Evolutionary conservation across 2,888 invertebrate genomes (phyloP), one percentile per base, ranked within the genome.

Genomic region (Tinea semifulvella): DNA sequence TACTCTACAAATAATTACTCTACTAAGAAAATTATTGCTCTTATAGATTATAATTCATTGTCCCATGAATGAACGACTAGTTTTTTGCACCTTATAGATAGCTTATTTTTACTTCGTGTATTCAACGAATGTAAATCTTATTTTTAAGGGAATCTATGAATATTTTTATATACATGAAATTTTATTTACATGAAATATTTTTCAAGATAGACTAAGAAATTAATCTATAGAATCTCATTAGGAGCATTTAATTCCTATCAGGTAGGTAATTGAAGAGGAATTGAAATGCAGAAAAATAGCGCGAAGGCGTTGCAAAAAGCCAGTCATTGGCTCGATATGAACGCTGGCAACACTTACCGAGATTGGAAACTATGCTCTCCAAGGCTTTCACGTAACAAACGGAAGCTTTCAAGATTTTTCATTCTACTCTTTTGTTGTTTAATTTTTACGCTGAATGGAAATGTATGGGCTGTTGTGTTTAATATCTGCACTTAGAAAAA

Each of bases 341-440:
- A 56, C 55, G 53, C 59, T 68, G 69, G 56, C 55, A 60, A 69
- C 70, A 71, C 73, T 73, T 65, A 67, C 58, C 56, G 58, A 68
- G 69, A 74, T 74, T 72, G 71, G 54, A 61, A 59, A 58, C 60
- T 40, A 40, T 40, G 22, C 56, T 59, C 59, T 58, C 57, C 42
- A 52, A 52, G 53, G 56, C 57, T 49, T 58, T 58, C 56, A 50
- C 55, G 55, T 59, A 56, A 60, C 64, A 60, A 68, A 65, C 63
- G 67, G 65, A 61, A 66, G 64, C 67, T 66, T 61, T 63, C 57
- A 60, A 66, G 61, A 64, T 63, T 65, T 62, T 40, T 22, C 40
- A 40, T 40, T 40, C 22, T 18, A 22, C 17, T 20, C 40, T 22
- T n/a, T 40, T 40, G 40, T 40, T 22, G 22, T 40, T 13, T 36